These are phyloP conservation scores for Orthonevra nobilis DNA, from an alignment of 2,888 invertebrate genomes.

Conservation along the genomic window DNA sequence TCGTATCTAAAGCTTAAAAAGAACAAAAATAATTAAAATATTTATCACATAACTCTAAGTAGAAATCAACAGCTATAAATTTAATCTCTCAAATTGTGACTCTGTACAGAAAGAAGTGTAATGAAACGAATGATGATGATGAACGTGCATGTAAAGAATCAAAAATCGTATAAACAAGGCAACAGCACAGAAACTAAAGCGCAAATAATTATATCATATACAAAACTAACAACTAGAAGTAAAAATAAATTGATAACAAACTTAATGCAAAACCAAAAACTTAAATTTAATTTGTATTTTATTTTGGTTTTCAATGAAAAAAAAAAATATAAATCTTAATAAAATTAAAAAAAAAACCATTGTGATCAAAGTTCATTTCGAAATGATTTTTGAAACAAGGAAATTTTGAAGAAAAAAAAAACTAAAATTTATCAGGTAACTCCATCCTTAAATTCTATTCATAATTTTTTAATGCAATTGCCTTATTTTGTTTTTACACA, in stretches of 20 bases:
- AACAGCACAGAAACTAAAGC: constrained; percentile 49
- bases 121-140: background rate
- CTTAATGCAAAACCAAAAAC: constrained; percentile 46
- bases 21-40: constrained; percentile 19
- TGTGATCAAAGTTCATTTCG: constrained; percentile 60
- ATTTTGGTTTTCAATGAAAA: constrained; percentile 7
- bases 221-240: constrained; percentile 30
- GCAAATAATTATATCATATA: constrained; percentile 44
- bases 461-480: constrained; percentile 42
- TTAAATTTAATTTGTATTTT: constrained; percentile 57
- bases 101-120: constrained; percentile 3
- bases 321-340: background rate
- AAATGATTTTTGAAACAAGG: constrained; percentile 36
- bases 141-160: constrained; percentile 25
- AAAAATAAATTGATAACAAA: constrained; percentile 30
- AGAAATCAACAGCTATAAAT: constrained; percentile 57
- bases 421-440: constrained; percentile 22
- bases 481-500: constrained; percentile 32
- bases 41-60: constrained; percentile 63
- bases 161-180: constrained; percentile 19
- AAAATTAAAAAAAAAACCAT: constrained; percentile 17
- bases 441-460: constrained; percentile 59
- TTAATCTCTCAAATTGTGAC: constrained; percentile 40
- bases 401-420: constrained; percentile 21
- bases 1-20: constrained; percentile 32